Conservation (phyloP, 2,797 vertebrate species). For the Sciurus vulgaris region DNA sequence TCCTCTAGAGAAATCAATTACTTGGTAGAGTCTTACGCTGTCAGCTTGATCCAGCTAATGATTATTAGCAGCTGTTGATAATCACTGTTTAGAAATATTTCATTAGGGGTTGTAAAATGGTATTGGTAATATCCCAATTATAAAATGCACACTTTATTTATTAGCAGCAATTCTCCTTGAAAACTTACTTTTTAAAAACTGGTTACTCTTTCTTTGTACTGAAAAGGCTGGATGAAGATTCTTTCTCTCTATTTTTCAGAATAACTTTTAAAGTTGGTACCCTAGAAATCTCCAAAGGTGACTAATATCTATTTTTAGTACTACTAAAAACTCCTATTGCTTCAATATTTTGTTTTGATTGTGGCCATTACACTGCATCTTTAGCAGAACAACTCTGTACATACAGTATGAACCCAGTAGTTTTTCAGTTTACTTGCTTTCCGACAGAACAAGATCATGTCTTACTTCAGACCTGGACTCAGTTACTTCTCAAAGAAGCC, state of each 20-base stretch:
- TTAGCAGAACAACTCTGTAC: background rate
- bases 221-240: slow-evolving; percentile 23
- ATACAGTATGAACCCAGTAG: background rate
- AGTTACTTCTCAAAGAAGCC: slow-evolving; percentile 29
- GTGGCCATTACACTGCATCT: background rate
- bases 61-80: slow-evolving; percentile 1
- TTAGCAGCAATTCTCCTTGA: slow-evolving; percentile 3
- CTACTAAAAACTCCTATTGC: background rate
- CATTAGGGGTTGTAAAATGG: slow-evolving; percentile 19
- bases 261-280: background rate
- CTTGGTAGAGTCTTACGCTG: background rate
- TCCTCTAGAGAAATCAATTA: background rate
- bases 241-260: slow-evolving; percentile 31
- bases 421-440: slow-evolving; percentile 12
- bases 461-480: background rate
- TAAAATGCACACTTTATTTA: slow-evolving; percentile 4
- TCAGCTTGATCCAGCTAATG: background rate
- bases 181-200: slow-evolving; percentile 44
- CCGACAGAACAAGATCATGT: background rate
- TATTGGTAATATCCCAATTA: background rate
- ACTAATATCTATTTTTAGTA: slow-evolving; percentile 56
- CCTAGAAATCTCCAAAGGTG: slow-evolving; percentile 24
- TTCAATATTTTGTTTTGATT: background rate
- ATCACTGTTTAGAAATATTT: background rate
- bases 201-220: slow-evolving; percentile 25